Percentiles rank a stretch among this genome's conserved stretches.
These are phyloP conservation scores for Leptinotarsa tumamoca DNA, from an alignment of 2,888 invertebrate species.

Conservation along the genomic window DNA sequence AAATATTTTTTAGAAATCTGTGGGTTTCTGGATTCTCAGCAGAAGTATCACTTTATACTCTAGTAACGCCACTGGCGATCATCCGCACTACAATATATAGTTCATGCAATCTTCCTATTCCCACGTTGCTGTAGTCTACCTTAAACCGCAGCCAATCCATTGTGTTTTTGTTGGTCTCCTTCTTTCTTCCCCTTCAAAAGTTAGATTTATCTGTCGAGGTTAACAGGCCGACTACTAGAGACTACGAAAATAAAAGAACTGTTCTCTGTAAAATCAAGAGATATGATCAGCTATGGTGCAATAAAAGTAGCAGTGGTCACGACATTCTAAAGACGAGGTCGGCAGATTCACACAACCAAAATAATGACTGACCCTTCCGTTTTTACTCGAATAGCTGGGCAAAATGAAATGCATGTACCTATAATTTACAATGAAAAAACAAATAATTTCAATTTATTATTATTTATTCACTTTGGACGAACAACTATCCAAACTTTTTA, in stretches of 20 bases:
- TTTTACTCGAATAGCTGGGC: not conserved
- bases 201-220: slow-evolving; percentile 18
- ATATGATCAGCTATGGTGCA: slow-evolving; percentile 6
- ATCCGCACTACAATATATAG: slow-evolving; percentile 15
- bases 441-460: no score
- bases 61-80: slow-evolving; percentile 9
- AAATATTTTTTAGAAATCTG: not conserved
- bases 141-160: slow-evolving; percentile 20
- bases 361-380: not conserved
- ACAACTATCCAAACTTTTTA: no score
- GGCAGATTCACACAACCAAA: not conserved
- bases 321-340: not conserved
- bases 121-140: slow-evolving; percentile 16
- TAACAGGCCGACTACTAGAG: slow-evolving; percentile 9
- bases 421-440: no score
- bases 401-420: not conserved
- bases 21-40: not conserved
- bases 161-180: slow-evolving; percentile 23
- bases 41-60: not conserved
- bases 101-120: slow-evolving; percentile 24
- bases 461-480: no score
- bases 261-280: slow-evolving; percentile 13
- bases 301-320: slow-evolving; percentile 16
- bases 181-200: slow-evolving; percentile 16
- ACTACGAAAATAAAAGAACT: slow-evolving; percentile 11